Evolutionary conservation across 1,140 invertebrate species (phyloP).

Genomic region (Tyrophagus putrescentiae): DNA sequence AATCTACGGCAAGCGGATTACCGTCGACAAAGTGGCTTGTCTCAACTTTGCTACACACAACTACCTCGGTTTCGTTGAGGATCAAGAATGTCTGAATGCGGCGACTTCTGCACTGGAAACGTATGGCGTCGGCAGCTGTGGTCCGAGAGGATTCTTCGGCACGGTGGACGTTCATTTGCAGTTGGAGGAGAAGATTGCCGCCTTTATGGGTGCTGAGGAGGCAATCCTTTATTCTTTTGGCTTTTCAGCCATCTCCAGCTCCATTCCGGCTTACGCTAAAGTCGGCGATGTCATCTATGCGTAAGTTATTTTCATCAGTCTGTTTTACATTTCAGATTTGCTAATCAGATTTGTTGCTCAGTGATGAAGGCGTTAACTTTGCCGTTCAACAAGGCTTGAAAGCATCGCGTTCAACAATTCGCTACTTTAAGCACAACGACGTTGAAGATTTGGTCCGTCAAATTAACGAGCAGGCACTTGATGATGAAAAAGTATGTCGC

Average conservation of each 20-base stretch:
- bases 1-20: slow-evolving; percentile 49
- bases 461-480: slow-evolving; percentile 49
- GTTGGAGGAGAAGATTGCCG: slow-evolving; percentile 70
- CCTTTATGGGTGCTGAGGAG: slow-evolving; percentile 79
- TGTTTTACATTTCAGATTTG: slow-evolving; percentile 24
- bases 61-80: slow-evolving; percentile 57
- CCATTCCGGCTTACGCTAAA: slow-evolving; percentile 92
- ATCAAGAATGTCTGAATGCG: slow-evolving; percentile 39
- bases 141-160: slow-evolving; percentile 93
- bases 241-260: slow-evolving; percentile 86
- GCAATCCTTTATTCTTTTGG: slow-evolving; percentile 93
- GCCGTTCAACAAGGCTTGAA: slow-evolving; percentile 85
- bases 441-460: slow-evolving; percentile 62
- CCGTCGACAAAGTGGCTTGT: slow-evolving; percentile 50
- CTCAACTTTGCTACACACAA: slow-evolving; percentile 71
- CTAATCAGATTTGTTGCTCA: slow-evolving; percentile 30
- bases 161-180: slow-evolving; percentile 90
- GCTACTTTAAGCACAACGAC: slow-evolving; percentile 87
- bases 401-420: slow-evolving; percentile 66
- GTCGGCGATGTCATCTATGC: slow-evolving; percentile 78
- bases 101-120: slow-evolving; percentile 60
- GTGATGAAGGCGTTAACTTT: slow-evolving; percentile 81
- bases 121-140: slow-evolving; percentile 95
- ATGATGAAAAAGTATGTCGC: slow-evolving; percentile 45
- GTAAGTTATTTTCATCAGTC: slow-evolving; percentile 40